phyloP scores from a whole-genome alignment of 2,888 invertebrate species.

The Margaritifera margaritifera region DNA sequence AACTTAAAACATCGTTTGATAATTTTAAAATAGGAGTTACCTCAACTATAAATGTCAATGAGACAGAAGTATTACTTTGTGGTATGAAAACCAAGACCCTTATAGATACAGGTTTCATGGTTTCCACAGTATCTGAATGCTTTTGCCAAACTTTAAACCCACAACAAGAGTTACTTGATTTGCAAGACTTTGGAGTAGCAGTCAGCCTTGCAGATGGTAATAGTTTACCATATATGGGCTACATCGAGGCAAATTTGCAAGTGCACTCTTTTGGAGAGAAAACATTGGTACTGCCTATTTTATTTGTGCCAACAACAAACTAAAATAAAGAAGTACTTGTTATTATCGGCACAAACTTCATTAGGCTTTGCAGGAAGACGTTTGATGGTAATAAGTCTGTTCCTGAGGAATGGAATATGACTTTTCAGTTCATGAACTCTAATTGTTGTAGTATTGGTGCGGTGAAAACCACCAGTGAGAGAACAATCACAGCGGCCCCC shows the following conservation, averaged over 20 bases:
- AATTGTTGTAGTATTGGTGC: no score
- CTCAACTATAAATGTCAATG: no score
- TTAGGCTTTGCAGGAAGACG: not conserved
- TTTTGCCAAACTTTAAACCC: not conserved
- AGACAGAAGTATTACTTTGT: not conserved
- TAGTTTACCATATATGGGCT: not conserved
- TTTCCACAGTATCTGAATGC: not conserved
- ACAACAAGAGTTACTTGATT: not conserved
- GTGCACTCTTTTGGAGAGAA: not conserved
- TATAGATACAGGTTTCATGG: not conserved
- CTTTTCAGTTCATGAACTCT: no score
- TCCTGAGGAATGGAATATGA: no score
- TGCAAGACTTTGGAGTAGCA: not conserved
- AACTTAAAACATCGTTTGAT: no score
- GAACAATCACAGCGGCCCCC: no score
- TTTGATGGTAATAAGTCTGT: no score
- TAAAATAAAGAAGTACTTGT: not conserved
- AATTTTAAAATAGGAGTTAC: no score
- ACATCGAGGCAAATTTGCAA: not conserved
- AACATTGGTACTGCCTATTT: not conserved
- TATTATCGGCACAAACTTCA: constrained; percentile 3
- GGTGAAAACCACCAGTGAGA: no score
- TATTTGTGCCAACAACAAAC: not conserved
- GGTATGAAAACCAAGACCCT: not conserved
- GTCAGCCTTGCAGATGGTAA: not conserved